Conservation (phyloP, 2,888 invertebrate genomes). For the Andrena bucephala region DNA sequence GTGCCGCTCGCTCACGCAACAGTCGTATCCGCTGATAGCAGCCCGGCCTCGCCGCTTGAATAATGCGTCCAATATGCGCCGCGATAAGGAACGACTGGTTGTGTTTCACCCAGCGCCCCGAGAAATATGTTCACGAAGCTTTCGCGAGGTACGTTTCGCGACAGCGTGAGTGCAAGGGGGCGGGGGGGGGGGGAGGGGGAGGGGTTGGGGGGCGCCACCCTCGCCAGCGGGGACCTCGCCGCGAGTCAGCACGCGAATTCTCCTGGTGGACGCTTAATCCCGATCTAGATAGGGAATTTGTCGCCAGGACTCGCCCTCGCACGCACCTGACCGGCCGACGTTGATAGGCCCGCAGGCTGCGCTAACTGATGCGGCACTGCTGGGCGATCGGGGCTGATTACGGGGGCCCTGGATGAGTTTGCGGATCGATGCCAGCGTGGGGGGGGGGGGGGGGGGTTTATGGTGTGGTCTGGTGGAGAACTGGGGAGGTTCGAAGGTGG, state of each 20-base stretch:
- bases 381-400: slow-evolving; percentile 10
- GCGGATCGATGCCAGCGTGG: background rate
- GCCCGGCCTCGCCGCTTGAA: slow-evolving; percentile 50
- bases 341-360: background rate
- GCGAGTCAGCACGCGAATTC: slow-evolving; percentile 58
- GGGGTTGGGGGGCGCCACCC: slow-evolving; percentile 10
- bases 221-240: slow-evolving; percentile 40
- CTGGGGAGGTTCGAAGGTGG: background rate
- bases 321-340: slow-evolving; percentile 15
- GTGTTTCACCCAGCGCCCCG: slow-evolving; percentile 36
- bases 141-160: slow-evolving; percentile 53
- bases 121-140: slow-evolving; percentile 53
- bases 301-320: slow-evolving; percentile 2
- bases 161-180: slow-evolving; percentile 24
- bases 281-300: slow-evolving; percentile 40
- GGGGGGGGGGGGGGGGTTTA: background rate
- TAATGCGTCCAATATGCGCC: slow-evolving; percentile 70
- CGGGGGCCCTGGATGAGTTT: slow-evolving; percentile 7
- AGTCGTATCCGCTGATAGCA: slow-evolving; percentile 58
- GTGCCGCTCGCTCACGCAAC: slow-evolving; percentile 45
- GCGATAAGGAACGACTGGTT: slow-evolving; percentile 61
- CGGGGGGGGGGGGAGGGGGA: background rate
- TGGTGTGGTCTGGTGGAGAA: background rate
- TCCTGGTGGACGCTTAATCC: slow-evolving; percentile 37
- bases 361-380: slow-evolving; percentile 9